These are phyloP conservation scores for Sitta europaea DNA, from an alignment of 2,113 vertebrate genomes.

Conservation along the genomic window DNA sequence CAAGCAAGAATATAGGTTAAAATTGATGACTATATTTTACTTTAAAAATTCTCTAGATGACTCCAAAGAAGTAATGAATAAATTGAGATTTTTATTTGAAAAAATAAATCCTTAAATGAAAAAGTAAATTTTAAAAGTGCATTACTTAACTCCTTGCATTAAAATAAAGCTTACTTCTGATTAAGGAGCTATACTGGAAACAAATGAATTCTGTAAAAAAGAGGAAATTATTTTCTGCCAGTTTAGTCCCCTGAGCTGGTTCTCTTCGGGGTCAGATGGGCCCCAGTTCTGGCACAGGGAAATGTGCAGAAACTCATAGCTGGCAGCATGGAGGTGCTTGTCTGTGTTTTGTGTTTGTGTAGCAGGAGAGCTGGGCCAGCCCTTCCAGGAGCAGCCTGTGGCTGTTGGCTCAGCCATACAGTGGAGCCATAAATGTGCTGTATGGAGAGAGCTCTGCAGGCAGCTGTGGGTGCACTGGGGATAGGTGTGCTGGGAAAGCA, in stretches of 20 bases:
- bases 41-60: rapidly evolving
- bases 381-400: neutral
- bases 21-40: neutral
- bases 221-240: neutral
- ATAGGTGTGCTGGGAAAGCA: neutral
- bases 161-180: neutral
- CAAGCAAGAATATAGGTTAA: neutral
- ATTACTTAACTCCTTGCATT: neutral
- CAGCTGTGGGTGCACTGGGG: neutral
- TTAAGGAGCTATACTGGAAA: neutral
- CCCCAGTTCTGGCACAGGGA: neutral
- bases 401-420: neutral
- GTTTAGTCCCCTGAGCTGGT: neutral
- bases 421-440: neutral
- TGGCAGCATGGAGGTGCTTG: neutral
- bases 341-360: neutral
- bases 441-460: neutral
- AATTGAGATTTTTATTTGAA: neutral
- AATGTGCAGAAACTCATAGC: neutral
- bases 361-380: neutral
- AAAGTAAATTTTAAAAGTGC: neutral
- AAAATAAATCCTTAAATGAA: neutral
- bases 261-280: neutral
- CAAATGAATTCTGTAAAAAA: neutral
- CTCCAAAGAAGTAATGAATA: neutral